These are phyloP conservation scores for Corvus hawaiiensis DNA, from an alignment of 2,113 vertebrate species.

Conservation along the genomic window DNA sequence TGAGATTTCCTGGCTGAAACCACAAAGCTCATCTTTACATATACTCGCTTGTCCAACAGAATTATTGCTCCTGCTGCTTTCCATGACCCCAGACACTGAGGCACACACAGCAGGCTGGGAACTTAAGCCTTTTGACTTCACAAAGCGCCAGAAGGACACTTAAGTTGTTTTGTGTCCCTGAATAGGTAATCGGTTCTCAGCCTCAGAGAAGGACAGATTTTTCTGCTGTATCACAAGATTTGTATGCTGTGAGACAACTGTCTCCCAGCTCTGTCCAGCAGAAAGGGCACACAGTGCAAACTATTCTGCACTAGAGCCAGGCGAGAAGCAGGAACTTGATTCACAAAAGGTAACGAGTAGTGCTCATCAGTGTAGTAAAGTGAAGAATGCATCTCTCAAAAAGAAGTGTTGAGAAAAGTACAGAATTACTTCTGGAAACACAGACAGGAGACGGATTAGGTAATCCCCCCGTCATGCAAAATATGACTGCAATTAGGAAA, in stretches of 20 bases:
- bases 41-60: not conserved
- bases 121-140: not conserved
- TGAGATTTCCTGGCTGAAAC: constrained; percentile 36
- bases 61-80: constrained; percentile 11
- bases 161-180: not conserved
- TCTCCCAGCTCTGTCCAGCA: not conserved
- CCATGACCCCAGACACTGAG: not conserved
- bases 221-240: not conserved
- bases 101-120: not conserved
- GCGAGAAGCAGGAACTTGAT: fast-evolving
- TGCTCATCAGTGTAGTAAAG: not conserved
- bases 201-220: not conserved
- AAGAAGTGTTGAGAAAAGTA: not conserved
- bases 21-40: constrained; percentile 32
- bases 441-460: not conserved
- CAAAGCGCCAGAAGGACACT: not conserved
- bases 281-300: not conserved
- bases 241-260: not conserved
- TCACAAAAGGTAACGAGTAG: not conserved
- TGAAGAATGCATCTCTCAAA: not conserved
- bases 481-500: constrained; percentile 9
- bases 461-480: not conserved
- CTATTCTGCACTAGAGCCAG: not conserved
- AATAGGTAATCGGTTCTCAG: constrained; percentile 14
- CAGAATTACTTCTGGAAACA: not conserved